phyloP scores from a whole-genome alignment of 2,113 vertebrate genomes.

The Corynorhinus townsendii region DNA sequence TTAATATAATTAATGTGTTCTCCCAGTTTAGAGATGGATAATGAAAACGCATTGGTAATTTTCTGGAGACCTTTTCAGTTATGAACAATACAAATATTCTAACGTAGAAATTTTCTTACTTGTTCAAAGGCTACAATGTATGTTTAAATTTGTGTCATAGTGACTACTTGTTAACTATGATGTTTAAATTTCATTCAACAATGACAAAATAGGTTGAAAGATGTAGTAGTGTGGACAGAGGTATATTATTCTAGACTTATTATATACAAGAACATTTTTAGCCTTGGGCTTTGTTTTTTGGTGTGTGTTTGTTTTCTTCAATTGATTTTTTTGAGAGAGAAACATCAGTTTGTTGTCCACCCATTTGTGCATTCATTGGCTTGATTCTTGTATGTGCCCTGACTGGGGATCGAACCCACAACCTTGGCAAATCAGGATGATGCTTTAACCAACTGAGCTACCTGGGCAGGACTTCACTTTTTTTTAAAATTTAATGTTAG shows the following conservation, averaged over 20 bases:
- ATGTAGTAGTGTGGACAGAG: background rate
- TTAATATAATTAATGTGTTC: background rate
- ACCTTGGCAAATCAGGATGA: background rate
- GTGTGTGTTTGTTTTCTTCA: background rate
- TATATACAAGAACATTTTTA: background rate
- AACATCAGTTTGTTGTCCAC: background rate
- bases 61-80: background rate
- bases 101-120: background rate
- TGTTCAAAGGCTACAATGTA: background rate
- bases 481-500: background rate
- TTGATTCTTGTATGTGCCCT: background rate
- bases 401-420: background rate
- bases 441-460: background rate
- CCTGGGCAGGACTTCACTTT: background rate
- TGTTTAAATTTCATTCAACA: background rate
- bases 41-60: background rate
- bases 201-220: background rate
- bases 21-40: background rate
- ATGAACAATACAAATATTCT: background rate
- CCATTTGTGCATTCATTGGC: background rate
- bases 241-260: background rate
- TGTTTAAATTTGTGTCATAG: background rate
- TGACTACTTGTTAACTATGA: background rate
- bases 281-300: background rate
- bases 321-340: background rate